Percentiles rank a stretch among this genome's conserved stretches.
phyloP scores from a whole-genome alignment of 2,888 invertebrate species.

The Therioaphis trifolii region DNA sequence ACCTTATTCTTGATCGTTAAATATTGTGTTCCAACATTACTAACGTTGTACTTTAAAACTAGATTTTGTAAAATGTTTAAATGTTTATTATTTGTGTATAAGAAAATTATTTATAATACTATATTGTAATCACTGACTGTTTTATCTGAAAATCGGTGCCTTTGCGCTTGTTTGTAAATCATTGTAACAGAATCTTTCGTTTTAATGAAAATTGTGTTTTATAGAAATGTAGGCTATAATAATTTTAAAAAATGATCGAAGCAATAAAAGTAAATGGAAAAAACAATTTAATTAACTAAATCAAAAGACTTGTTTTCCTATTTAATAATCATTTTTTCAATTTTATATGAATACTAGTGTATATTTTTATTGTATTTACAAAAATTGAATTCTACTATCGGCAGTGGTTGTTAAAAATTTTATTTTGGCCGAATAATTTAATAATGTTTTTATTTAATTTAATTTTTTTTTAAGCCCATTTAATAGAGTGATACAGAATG shows the following conservation, averaged over 20 bases:
- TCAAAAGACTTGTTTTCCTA: constrained; percentile 56
- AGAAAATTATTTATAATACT: constrained; percentile 58
- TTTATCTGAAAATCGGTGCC: constrained; percentile 61
- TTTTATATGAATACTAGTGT: constrained; percentile 47
- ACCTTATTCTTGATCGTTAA: constrained; percentile 58
- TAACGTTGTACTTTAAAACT: constrained; percentile 61
- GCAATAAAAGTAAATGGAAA: constrained; percentile 49
- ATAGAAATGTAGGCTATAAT: constrained; percentile 61
- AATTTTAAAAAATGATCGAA: constrained; percentile 12
- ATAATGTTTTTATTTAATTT: neutral
- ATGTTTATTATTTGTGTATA: constrained; percentile 51
- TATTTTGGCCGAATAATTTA: neutral
- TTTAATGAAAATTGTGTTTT: constrained; percentile 45
- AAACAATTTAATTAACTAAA: constrained; percentile 42
- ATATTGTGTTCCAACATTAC: constrained; percentile 61
- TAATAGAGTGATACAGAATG: constrained; percentile 7
- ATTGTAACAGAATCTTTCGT: constrained; percentile 50
- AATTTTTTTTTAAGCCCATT: neutral
- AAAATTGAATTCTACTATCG: constrained; percentile 11
- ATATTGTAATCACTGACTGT: constrained; percentile 61
- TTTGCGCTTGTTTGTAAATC: constrained; percentile 59
- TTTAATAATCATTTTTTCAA: constrained; percentile 49
- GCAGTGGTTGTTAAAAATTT: constrained; percentile 16
- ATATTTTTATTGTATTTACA: constrained; percentile 35
- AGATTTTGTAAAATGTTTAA: constrained; percentile 61